Evolutionary conservation across 2,888 invertebrate species (phyloP), one percentile per base, ranked within the genome.

Genomic region (Cremastinae sp.): DNA sequence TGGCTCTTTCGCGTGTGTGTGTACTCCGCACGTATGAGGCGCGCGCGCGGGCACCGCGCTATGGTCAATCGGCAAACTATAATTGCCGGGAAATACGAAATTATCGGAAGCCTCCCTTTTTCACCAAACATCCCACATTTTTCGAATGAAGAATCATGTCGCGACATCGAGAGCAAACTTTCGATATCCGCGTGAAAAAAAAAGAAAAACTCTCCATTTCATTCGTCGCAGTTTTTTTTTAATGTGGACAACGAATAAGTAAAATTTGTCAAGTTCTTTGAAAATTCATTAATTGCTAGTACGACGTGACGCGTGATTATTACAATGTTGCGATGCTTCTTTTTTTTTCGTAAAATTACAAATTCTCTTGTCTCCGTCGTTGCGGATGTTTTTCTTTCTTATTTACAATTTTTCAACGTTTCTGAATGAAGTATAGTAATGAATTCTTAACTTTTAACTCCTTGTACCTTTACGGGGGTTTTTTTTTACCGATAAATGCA

Each of bases 21-120:
- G n/a, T n/a, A n/a, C 45, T 28, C 22, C 28, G 14, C 5, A 59
- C 58, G 14, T 18, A 10, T 12, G 22, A 51, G 12, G 28, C 59
- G 14, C 43, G 22, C 59, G 41, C 9, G 2, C 9, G 9, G n/a
- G 41, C 2, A 1, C 4, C 41, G 41, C 41, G 14, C 41, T 43
- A 59, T 59, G 59, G 59, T 62, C 22, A 47, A 9, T 20, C 45
- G 45, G 45, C 14, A 10, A 14, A 47, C 54, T 36, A 12, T 49
- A 22, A 45, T 54, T 62, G 36, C 54, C 70, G 70, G 62, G 70
- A 56, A 62, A 71, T 71, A 71, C 20, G 70, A 71, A 71, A 53
- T n/a, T n/a, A 54, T n/a, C n/a, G 22, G 22, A 9, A 10, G 38
- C 38, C 8, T 20, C 10, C 9, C 10, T 0, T 8, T 10, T 5